Conservation (phyloP, 2,888 invertebrate genomes). For the Druceiella hillmani region DNA sequence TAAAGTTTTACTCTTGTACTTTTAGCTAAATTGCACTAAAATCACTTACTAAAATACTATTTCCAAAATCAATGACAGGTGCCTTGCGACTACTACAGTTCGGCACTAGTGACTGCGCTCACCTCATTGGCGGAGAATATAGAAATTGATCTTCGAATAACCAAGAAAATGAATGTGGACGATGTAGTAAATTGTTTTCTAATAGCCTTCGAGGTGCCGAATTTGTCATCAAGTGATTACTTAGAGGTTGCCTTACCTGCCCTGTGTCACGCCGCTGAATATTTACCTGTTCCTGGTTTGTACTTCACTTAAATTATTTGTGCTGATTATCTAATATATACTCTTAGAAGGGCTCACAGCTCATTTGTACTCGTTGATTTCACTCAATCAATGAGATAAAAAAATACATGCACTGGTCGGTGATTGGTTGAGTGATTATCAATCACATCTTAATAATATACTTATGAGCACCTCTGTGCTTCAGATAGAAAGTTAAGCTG, state of each 20-base stretch:
- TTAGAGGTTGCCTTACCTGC: conserved; percentile 77
- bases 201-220: conserved; percentile 75
- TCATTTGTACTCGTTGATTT: no score
- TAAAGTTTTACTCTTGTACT: no score
- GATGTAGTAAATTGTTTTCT: conserved; percentile 57
- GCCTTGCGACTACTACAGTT: conserved; percentile 47
- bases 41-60: no score
- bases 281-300: conserved; percentile 58
- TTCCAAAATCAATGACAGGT: no score
- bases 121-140: conserved; percentile 66
- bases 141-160: conserved; percentile 63
- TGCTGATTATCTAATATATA: neutral
- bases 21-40: no score
- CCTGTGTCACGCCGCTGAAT: conserved; percentile 69
- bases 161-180: conserved; percentile 44
- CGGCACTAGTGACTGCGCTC: conserved; percentile 69
- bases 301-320: conserved; percentile 2
- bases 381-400: no score
- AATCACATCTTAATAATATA: no score
- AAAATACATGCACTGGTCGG: no score
- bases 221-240: conserved; percentile 69
- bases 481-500: no score
- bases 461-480: no score
- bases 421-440: no score
- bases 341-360: no score